These are phyloP conservation scores for Protosalanx chinensis DNA, from an alignment of 2,797 vertebrate species.

Conservation along the genomic window DNA sequence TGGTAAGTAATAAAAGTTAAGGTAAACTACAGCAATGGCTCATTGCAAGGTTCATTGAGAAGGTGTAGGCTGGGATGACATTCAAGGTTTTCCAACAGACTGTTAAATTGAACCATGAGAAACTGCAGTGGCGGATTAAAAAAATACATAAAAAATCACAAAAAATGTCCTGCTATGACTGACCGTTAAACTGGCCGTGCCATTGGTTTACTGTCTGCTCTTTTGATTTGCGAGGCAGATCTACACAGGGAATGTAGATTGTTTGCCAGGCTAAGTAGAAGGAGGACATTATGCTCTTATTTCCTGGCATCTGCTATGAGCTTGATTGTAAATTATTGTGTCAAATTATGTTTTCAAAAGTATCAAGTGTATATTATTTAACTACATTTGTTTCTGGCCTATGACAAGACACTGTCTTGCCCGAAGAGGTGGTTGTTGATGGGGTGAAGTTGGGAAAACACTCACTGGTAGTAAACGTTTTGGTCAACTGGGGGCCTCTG, in stretches of 20 bases:
- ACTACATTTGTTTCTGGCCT: too few species aligned
- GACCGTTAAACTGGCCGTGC: neutral
- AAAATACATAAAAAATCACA: too few species aligned
- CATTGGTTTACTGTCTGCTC: neutral
- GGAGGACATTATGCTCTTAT: neutral
- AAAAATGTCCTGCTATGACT: neutral
- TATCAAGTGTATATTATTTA: neutral
- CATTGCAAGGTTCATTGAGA: constrained; percentile 27
- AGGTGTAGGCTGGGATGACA: constrained; percentile 28
- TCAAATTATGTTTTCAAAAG: neutral
- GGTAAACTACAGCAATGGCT: neutral
- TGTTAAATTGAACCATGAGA: constrained; percentile 5
- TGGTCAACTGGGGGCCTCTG: constrained; percentile 78
- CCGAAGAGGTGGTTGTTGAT: neutral
- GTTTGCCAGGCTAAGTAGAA: neutral
- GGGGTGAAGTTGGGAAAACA: constrained; percentile 12
- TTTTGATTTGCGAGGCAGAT: neutral
- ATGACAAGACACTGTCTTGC: neutral
- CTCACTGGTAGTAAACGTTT: constrained; percentile 87
- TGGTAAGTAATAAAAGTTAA: constrained; percentile 32
- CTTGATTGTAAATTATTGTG: neutral
- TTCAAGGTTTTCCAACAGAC: constrained; percentile 23
- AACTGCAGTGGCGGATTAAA: neutral
- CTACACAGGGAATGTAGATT: neutral
- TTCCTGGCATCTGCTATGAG: neutral